Percentiles rank a stretch among this genome's conserved stretches.
Evolutionary conservation across 2,113 vertebrate species (phyloP).

Genomic region (Lagopus muta): DNA sequence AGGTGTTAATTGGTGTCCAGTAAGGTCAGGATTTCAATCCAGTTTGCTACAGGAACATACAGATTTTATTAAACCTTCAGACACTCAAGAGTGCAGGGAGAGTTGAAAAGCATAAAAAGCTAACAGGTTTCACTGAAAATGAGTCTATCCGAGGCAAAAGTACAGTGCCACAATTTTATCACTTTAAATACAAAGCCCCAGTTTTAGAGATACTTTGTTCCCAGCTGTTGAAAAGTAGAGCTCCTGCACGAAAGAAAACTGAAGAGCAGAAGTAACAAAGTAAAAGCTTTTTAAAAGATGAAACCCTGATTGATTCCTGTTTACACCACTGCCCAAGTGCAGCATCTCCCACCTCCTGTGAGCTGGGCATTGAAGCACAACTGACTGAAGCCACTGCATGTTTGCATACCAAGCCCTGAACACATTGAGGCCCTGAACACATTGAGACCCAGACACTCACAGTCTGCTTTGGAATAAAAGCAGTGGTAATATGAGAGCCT

Average conservation of each 20-base stretch:
- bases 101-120: not conserved
- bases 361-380: not conserved
- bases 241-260: not conserved
- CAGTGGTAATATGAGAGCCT: not conserved
- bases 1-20: not conserved
- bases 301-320: not conserved
- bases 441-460: not conserved
- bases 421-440: not conserved
- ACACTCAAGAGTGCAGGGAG: not conserved
- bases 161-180: not conserved
- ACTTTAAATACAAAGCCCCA: not conserved
- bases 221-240: not conserved
- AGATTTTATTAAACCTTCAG: not conserved
- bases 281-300: not conserved
- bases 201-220: not conserved
- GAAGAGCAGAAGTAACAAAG: not conserved
- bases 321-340: rapidly evolving
- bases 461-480: not conserved
- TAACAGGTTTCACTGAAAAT: not conserved
- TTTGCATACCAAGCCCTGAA: not conserved
- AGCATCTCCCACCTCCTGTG: rapidly evolving
- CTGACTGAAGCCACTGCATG: too few relatives aligned
- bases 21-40: not conserved
- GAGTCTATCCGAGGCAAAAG: rapidly evolving
- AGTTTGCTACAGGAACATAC: not conserved